Percentiles rank a stretch among this genome's conserved stretches.
phyloP scores from a whole-genome alignment of 2,888 invertebrate species.

The Archips xylosteana region DNA sequence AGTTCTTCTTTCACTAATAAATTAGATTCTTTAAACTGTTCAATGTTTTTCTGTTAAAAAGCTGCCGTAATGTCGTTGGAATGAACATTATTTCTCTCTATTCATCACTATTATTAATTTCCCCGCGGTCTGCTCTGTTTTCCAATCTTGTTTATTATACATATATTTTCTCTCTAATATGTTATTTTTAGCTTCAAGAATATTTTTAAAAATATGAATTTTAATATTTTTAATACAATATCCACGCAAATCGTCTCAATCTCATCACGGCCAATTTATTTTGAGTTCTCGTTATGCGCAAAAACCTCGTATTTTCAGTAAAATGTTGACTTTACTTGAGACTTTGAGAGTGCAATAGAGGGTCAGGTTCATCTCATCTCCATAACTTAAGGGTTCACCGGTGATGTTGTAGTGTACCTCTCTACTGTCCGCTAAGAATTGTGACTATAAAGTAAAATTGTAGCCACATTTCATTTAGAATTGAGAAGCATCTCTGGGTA shows the following conservation, averaged over 20 bases:
- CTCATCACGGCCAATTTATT: conserved; percentile 22
- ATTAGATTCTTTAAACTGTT: neutral
- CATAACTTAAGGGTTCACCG: conserved; percentile 15
- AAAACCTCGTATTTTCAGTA: conserved; percentile 20
- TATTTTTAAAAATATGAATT: neutral
- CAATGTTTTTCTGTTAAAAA: neutral
- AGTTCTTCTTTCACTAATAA: too few relatives aligned
- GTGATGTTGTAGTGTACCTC: neutral
- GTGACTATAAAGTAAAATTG: too few relatives aligned
- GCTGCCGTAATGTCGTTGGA: neutral
- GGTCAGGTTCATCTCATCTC: conserved; percentile 23
- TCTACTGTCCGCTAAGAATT: too few relatives aligned
- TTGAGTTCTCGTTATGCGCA: conserved; percentile 26
- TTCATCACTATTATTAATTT: neutral
- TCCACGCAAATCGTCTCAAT: conserved; percentile 23
- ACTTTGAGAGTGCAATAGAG: conserved; percentile 10
- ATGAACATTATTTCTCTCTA: neutral
- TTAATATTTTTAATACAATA: conserved; percentile 20
- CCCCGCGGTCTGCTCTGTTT: neutral
- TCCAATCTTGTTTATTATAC: neutral
- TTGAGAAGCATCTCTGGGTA: too few relatives aligned
- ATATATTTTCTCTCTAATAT: neutral
- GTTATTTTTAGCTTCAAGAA: neutral
- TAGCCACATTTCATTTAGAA: too few relatives aligned
- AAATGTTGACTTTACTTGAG: conserved; percentile 18